Conservation (phyloP, 2,888 invertebrate species). For the Hirtodrosophila alboralis region DNA sequence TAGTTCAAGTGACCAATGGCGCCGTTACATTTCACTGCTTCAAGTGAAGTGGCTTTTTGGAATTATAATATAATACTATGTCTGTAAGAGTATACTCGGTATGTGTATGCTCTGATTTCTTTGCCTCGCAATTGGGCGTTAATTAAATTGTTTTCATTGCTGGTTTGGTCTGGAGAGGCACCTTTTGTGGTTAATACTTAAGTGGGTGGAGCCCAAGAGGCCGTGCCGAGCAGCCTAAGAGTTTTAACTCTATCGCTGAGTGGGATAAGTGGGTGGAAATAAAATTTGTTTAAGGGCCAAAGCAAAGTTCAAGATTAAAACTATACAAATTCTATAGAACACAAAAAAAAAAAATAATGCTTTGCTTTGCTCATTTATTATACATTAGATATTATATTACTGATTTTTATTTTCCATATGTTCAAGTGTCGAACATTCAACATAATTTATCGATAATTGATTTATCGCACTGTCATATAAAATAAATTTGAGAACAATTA, state of each 20-base stretch:
- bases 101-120: background rate
- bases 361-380: too few relatives aligned
- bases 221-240: constrained; percentile 6
- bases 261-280: constrained; percentile 46
- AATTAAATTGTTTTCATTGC: constrained; percentile 74
- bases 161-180: constrained; percentile 30
- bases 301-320: constrained; percentile 25
- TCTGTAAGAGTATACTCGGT: too few relatives aligned
- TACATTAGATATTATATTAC: too few relatives aligned
- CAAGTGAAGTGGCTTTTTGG: constrained; percentile 53
- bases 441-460: too few relatives aligned
- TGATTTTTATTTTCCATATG: too few relatives aligned
- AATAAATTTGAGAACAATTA: too few relatives aligned
- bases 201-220: constrained; percentile 35
- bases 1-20: constrained; percentile 76
- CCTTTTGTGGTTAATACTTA: constrained; percentile 46
- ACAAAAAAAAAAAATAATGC: too few relatives aligned
- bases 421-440: too few relatives aligned
- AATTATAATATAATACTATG: too few relatives aligned
- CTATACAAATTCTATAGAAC: background rate
- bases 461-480: too few relatives aligned
- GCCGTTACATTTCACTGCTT: constrained; percentile 75
- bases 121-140: constrained; percentile 59
- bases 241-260: constrained; percentile 5
- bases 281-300: constrained; percentile 37